A percentile compares a stretch with the other conserved stretches of the same genome.
Evolutionary conservation across 1,140 invertebrate species (phyloP).

Genomic region (Triops cancriformis): DNA sequence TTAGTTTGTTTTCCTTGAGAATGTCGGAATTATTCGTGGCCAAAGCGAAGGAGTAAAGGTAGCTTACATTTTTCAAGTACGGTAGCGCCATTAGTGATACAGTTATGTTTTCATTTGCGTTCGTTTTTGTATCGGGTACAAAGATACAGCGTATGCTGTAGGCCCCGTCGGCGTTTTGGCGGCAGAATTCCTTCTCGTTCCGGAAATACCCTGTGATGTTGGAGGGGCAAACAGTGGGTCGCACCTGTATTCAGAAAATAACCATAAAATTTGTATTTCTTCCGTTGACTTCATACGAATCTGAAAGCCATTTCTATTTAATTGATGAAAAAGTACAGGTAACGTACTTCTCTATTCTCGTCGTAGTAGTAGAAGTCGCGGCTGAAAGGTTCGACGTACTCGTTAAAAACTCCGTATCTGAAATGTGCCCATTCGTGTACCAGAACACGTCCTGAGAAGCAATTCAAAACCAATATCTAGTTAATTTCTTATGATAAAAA

Average conservation of each 20-base stretch:
- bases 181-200: not conserved
- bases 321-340: too few relatives aligned
- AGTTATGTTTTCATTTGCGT: not conserved
- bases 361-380: conserved; percentile 34
- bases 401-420: conserved; percentile 45
- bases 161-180: not conserved
- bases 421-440: conserved; percentile 45
- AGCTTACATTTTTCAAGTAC: conserved; percentile 1
- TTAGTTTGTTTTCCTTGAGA: not conserved
- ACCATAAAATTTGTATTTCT: not conserved
- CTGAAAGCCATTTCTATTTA: too few relatives aligned
- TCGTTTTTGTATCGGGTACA: not conserved
- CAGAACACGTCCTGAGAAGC: conserved; percentile 37
- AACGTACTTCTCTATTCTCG: not conserved
- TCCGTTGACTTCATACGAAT: too few relatives aligned
- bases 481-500: too few relatives aligned
- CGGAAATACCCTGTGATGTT: not conserved
- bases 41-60: not conserved
- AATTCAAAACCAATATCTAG: too few relatives aligned
- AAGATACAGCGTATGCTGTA: not conserved
- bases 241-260: not conserved
- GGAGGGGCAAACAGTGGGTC: conserved; percentile 1
- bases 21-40: not conserved
- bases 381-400: conserved; percentile 38
- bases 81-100: conserved; percentile 6